phyloP scores from a whole-genome alignment of 2,888 invertebrate species.

The Pristionchus arcanus region DNA sequence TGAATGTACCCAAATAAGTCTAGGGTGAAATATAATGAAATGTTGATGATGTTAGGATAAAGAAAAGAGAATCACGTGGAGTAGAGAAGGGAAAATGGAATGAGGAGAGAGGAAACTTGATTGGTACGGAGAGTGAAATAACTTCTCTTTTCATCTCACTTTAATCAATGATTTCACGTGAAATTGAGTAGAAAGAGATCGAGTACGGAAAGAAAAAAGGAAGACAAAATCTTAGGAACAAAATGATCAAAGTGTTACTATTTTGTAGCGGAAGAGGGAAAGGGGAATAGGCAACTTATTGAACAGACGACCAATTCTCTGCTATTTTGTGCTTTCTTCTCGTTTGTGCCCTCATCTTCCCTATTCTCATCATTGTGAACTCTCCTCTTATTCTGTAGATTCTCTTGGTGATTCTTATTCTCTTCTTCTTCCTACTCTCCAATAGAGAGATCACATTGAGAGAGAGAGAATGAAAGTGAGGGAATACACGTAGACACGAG shows the following conservation, averaged over 20 bases:
- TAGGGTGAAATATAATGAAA: background rate
- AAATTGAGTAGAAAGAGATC: background rate
- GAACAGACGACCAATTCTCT: background rate
- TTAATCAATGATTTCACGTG: background rate
- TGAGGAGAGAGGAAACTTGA: background rate
- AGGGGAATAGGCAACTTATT: background rate
- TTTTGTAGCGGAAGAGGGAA: background rate
- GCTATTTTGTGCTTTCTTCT: background rate
- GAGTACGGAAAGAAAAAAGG: background rate
- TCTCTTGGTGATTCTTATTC: background rate
- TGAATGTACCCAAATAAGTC: background rate
- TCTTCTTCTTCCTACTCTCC: background rate
- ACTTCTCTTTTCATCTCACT: background rate
- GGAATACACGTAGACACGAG: constrained; percentile 21
- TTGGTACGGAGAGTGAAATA: background rate
- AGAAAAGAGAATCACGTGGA: background rate
- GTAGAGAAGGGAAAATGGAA: background rate
- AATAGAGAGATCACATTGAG: background rate
- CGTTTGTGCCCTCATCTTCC: background rate
- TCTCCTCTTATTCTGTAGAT: background rate
- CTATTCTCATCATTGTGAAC: background rate
- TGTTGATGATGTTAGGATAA: background rate
- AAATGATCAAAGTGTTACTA: background rate
- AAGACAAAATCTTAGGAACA: background rate
- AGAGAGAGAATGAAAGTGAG: background rate